Conservation (phyloP, 1,140 invertebrate genomes). For the Drosophila seguyi region DNA sequence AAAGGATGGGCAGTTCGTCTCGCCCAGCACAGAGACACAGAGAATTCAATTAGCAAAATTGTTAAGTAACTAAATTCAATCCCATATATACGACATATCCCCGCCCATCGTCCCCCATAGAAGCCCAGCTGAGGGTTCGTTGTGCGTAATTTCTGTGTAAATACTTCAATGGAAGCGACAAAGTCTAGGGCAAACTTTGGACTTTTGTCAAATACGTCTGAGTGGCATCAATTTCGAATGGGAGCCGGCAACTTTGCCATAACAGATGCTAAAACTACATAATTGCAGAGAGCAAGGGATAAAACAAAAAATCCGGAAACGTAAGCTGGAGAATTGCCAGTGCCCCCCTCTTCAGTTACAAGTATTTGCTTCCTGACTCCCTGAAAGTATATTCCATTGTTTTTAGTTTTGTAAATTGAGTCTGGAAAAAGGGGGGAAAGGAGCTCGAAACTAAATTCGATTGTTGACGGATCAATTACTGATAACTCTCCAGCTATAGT, state of each 20-base stretch:
- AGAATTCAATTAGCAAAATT: constrained; percentile 72
- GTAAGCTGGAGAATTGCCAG: constrained; percentile 17
- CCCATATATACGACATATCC: constrained; percentile 36
- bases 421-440: background rate
- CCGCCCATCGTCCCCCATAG: constrained; percentile 1
- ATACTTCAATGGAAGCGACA: constrained; percentile 58
- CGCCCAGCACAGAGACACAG: background rate
- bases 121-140: constrained; percentile 19
- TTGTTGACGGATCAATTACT: constrained; percentile 45
- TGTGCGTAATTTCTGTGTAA: constrained; percentile 69
- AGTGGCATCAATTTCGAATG: constrained; percentile 62
- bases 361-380: constrained; percentile 44
- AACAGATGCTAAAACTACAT: constrained; percentile 50
- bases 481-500: constrained; percentile 7
- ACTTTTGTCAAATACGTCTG: constrained; percentile 52
- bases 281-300: constrained; percentile 19
- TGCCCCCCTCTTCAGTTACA: constrained; percentile 27
- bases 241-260: constrained; percentile 38
- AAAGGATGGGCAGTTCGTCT: constrained; percentile 1
- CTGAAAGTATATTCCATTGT: constrained; percentile 23
- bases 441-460: constrained; percentile 17
- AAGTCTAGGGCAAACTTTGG: constrained; percentile 53
- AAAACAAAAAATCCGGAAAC: constrained; percentile 17
- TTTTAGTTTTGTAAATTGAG: constrained; percentile 49
- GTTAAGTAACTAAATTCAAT: constrained; percentile 52